phyloP scores from a whole-genome alignment of 2,888 invertebrate species.

The Brachypterus glaber region DNA sequence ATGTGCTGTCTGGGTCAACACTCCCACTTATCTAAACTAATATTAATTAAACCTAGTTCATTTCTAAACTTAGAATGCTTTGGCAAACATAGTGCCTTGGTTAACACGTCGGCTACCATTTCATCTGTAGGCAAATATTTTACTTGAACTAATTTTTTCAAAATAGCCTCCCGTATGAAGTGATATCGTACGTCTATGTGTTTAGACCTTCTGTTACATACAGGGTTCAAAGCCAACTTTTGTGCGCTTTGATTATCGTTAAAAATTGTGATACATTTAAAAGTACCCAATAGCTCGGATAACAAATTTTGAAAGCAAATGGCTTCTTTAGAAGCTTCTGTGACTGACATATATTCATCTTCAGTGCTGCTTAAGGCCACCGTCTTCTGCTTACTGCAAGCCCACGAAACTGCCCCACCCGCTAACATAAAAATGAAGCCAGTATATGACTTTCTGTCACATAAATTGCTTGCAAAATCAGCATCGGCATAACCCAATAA shows the following conservation, averaged over 20 bases:
- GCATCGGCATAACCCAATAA: slow-evolving; percentile 22
- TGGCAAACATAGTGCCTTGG: slow-evolving; percentile 12
- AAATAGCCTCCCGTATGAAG: slow-evolving; percentile 14
- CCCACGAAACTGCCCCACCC: slow-evolving; percentile 19
- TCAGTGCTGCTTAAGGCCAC: no score
- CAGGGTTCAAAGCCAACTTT: slow-evolving; percentile 18
- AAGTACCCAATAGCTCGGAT: background rate
- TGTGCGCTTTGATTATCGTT: no score
- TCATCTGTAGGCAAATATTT: slow-evolving; percentile 14
- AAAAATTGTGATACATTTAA: slow-evolving; percentile 6
- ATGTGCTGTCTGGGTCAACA: no score
- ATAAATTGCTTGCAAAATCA: slow-evolving; percentile 19
- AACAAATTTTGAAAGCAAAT: slow-evolving; percentile 11
- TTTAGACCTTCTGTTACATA: slow-evolving; percentile 16
- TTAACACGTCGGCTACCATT: slow-evolving; percentile 20
- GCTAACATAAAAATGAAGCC: slow-evolving; percentile 23
- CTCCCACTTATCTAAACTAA: no score
- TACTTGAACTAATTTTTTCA: slow-evolving; percentile 8
- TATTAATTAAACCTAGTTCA: no score
- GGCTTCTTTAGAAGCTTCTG: slow-evolving; percentile 20
- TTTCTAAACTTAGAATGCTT: slow-evolving; percentile 6
- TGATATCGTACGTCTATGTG: slow-evolving; percentile 21
- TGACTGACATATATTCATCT: slow-evolving; percentile 21
- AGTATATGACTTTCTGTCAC: slow-evolving; percentile 34
- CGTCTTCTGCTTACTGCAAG: slow-evolving; percentile 23